Evolutionary conservation across 2,113 vertebrate genomes (phyloP).

Genomic region (Bujurquina vittata): DNA sequence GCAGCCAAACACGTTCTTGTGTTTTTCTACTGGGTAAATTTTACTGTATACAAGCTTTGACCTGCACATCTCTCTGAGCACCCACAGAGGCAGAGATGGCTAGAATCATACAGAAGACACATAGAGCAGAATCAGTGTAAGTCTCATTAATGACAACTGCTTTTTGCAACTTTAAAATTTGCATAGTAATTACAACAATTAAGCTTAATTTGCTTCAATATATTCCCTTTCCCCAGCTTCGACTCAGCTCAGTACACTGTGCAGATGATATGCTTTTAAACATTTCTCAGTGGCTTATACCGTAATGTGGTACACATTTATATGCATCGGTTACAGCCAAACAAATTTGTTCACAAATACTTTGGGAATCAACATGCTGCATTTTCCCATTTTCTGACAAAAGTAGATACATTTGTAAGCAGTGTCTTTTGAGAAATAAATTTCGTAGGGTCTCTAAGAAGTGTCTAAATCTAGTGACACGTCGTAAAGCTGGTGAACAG

Average conservation of each 20-base stretch:
- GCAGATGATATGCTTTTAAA: slow-evolving; percentile 7
- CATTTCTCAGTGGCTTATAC: background rate
- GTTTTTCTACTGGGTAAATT: too few relatives aligned
- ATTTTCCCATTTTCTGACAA: slow-evolving; percentile 32
- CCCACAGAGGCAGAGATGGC: background rate
- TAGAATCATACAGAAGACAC: too few relatives aligned
- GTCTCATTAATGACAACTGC: background rate
- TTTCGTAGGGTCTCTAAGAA: slow-evolving; percentile 14
- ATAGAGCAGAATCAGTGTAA: background rate
- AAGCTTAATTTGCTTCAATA: background rate
- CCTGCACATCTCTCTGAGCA: background rate
- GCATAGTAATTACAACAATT: slow-evolving; percentile 6
- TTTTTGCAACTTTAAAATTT: background rate
- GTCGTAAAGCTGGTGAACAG: slow-evolving; percentile 12
- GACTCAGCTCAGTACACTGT: background rate
- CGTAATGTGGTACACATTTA: background rate
- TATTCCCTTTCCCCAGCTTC: slow-evolving; percentile 2
- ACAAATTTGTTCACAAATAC: slow-evolving; percentile 30
- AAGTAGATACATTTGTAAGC: slow-evolving; percentile 41
- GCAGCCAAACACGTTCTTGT: background rate
- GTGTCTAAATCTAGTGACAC: slow-evolving; percentile 25
- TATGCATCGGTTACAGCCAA: slow-evolving; percentile 31
- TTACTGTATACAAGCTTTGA: too few relatives aligned
- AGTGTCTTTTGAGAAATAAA: slow-evolving; percentile 24
- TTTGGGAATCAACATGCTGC: slow-evolving; percentile 20